These are phyloP conservation scores for Aphelocoma californica DNA, from an alignment of 2,797 vertebrate species.

Conservation along the genomic window DNA sequence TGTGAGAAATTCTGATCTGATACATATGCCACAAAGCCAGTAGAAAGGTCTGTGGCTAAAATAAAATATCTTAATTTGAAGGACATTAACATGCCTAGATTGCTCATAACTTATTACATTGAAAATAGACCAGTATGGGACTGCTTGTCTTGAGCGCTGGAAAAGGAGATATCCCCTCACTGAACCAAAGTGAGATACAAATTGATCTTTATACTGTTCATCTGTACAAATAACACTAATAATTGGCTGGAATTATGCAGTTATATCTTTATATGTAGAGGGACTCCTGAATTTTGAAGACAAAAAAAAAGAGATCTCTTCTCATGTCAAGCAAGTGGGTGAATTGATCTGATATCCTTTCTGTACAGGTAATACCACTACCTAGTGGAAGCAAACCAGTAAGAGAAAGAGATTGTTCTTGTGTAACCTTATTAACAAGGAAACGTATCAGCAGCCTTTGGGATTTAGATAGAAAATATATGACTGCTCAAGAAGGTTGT, in stretches of 20 bases:
- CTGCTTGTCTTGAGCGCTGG: constrained; percentile 1
- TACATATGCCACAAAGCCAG: background rate
- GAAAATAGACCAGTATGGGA: constrained; percentile 14
- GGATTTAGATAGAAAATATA: constrained; percentile 66
- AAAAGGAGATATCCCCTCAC: background rate
- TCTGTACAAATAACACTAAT: background rate
- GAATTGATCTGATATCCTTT: background rate
- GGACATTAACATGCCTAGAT: background rate
- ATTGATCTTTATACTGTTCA: background rate
- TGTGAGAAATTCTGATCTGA: background rate
- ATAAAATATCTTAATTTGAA: constrained; percentile 35
- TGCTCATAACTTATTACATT: background rate
- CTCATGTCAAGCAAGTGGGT: background rate
- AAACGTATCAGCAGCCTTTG: constrained; percentile 38
- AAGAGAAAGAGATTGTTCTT: constrained; percentile 15
- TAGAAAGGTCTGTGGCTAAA: constrained; percentile 6
- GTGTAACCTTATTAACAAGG: constrained; percentile 47
- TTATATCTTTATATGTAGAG: background rate
- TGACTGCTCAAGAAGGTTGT: constrained; percentile 46
- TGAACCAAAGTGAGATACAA: background rate
- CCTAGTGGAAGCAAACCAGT: constrained; percentile 32
- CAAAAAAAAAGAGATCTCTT: background rate
- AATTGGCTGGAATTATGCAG: constrained; percentile 11
- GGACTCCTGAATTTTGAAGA: background rate
- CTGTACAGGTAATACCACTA: background rate